Conservation (phyloP, 2,888 invertebrate genomes). For the Lepidochitona cinerea region DNA sequence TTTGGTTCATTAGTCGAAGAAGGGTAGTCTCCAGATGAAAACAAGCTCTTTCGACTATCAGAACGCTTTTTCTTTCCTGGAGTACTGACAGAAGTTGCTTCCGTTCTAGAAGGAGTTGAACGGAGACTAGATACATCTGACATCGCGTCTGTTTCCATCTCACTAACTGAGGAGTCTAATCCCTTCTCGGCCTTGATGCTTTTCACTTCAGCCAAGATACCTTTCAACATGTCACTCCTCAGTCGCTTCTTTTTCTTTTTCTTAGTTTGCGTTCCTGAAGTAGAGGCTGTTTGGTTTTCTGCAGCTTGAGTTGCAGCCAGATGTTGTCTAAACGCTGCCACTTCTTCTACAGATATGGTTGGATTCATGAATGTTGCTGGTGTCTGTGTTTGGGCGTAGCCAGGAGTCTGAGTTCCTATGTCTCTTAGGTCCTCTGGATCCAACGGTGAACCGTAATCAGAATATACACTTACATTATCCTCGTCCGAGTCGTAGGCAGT, state of each 20-base stretch:
- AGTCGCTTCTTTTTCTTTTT: constrained; percentile 44
- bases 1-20: neutral
- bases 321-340: neutral
- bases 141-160: neutral
- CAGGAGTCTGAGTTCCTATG: constrained; percentile 55
- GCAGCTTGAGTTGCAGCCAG: constrained; percentile 33
- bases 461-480: constrained; percentile 51
- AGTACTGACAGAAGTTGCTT: too few species aligned
- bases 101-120: neutral
- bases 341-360: neutral
- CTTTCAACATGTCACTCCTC: constrained; percentile 47
- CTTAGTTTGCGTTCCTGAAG: constrained; percentile 55
- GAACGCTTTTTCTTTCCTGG: neutral
- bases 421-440: constrained; percentile 54
- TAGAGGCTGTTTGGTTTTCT: constrained; percentile 42
- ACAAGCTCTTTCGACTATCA: neutral
- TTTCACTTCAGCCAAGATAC: constrained; percentile 59
- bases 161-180: constrained; percentile 16
- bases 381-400: constrained; percentile 58
- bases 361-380: constrained; percentile 36
- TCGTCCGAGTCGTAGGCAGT: constrained; percentile 46
- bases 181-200: constrained; percentile 56
- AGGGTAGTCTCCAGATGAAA: neutral
- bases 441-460: constrained; percentile 46
- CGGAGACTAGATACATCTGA: neutral